Evolutionary conservation across 2,113 vertebrate species (phyloP).

Genomic region (western clawed frog (Xenopus tropicalis)): UCB_Xtro_10.0 CM004448.2:61109001-61109500

Average conservation of each 20-base stretch:
- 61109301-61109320: too few species aligned
- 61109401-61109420: too few species aligned
- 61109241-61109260: neutral
- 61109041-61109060: constrained; percentile 1
- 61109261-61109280: too few species aligned
- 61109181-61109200: neutral
- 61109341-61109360: too few species aligned
- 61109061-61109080: constrained; percentile 15
- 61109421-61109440: too few species aligned
- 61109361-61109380: too few species aligned
- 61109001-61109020: neutral
- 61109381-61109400: too few species aligned
- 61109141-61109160: neutral
- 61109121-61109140: neutral
- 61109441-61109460: too few species aligned
- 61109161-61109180: constrained; percentile 11
- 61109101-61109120: constrained; percentile 1
- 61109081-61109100: neutral
- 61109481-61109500: too few species aligned
- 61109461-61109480: too few species aligned
- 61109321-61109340: too few species aligned
- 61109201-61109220: neutral
- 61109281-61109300: too few species aligned
- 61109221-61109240: neutral
- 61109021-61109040: constrained; percentile 22